Evolutionary conservation across 2,113 vertebrate species (phyloP).

Genomic region (Anhinga anhinga): DNA sequence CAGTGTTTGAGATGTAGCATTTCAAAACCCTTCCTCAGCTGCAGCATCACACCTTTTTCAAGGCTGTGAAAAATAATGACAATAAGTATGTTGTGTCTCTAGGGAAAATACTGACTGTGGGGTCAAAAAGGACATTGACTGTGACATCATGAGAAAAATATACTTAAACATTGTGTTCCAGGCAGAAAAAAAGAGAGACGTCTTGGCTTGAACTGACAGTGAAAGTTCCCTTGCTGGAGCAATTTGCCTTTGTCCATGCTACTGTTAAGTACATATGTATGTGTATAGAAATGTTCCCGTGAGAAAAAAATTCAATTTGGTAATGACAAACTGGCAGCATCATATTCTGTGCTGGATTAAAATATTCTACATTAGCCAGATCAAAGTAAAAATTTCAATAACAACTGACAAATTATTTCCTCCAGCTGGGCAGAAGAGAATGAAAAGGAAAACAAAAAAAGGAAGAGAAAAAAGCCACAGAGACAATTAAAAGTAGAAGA

Average conservation of each 20-base stretch:
- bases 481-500: neutral
- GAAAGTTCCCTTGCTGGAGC: neutral
- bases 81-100: neutral
- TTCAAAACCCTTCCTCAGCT: neutral
- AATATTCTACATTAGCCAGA: slow-evolving; percentile 12
- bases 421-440: slow-evolving; percentile 2
- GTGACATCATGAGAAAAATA: neutral
- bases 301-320: neutral
- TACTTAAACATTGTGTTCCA: neutral
- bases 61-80: neutral
- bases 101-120: neutral
- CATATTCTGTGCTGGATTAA: neutral
- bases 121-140: neutral
- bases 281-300: neutral
- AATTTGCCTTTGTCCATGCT: neutral
- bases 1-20: neutral
- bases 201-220: neutral
- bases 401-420: neutral
- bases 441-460: neutral
- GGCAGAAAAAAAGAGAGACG: neutral
- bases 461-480: slow-evolving; percentile 4
- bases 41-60: neutral
- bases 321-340: neutral
- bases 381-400: slow-evolving; percentile 41
- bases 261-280: neutral